These are phyloP conservation scores for Epistrophe eligans DNA, from an alignment of 2,888 invertebrate species.

Conservation along the genomic window DNA sequence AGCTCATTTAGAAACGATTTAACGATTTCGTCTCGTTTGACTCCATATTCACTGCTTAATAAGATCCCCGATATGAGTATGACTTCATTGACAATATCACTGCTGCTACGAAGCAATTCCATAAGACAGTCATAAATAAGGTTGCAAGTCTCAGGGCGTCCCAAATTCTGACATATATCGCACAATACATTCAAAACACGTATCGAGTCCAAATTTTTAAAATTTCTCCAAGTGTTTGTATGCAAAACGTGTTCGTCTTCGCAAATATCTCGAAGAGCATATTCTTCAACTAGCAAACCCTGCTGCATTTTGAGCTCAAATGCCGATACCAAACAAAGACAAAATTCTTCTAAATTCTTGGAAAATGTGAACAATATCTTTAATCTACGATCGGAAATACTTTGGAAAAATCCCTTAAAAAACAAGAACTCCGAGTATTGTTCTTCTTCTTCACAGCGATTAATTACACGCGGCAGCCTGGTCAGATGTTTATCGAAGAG, in stretches of 20 bases:
- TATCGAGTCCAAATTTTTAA: slow-evolving; percentile 86
- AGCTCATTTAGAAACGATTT: slow-evolving; percentile 80
- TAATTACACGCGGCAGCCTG: slow-evolving; percentile 87
- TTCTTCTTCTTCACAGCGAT: slow-evolving; percentile 87
- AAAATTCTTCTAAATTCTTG: slow-evolving; percentile 86
- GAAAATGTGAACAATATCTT: slow-evolving; percentile 85
- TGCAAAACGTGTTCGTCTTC: slow-evolving; percentile 81
- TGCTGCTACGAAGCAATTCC: slow-evolving; percentile 85
- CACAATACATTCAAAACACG: slow-evolving; percentile 85
- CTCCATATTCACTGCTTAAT: slow-evolving; percentile 68
- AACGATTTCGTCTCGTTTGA: slow-evolving; percentile 77
- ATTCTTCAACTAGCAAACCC: slow-evolving; percentile 85
- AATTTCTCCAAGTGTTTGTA: slow-evolving; percentile 86
- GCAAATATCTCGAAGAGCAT: slow-evolving; percentile 80
- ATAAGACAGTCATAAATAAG: slow-evolving; percentile 87
- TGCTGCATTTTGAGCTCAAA: slow-evolving; percentile 85
- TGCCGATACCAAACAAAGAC: slow-evolving; percentile 85
- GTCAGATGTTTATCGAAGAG: slow-evolving; percentile 86
- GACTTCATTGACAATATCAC: slow-evolving; percentile 86
- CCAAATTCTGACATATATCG: slow-evolving; percentile 85
- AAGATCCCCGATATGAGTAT: slow-evolving; percentile 80
- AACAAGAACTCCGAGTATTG: slow-evolving; percentile 87
- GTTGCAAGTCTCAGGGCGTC: slow-evolving; percentile 84
- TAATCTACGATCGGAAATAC: slow-evolving; percentile 86
- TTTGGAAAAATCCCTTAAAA: slow-evolving; percentile 87